These are phyloP conservation scores for Sebastes cheni DNA, from an alignment of 2,797 vertebrate species.

Conservation along the genomic window DNA sequence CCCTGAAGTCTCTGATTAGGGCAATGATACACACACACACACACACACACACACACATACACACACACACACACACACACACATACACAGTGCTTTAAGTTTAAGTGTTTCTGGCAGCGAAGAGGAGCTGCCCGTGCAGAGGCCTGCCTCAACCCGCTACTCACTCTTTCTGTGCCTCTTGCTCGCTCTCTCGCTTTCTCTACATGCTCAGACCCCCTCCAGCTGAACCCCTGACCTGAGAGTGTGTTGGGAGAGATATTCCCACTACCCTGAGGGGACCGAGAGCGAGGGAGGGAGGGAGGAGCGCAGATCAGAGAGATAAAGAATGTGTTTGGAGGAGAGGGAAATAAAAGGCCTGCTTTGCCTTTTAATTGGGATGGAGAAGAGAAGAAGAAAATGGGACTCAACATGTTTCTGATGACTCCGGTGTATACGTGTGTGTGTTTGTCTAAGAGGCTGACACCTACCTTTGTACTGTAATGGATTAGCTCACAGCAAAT, in stretches of 20 bases:
- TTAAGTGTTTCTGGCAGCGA: constrained; percentile 82
- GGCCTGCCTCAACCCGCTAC: constrained; percentile 76
- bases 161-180: constrained; percentile 47
- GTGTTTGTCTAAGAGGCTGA: constrained; percentile 73
- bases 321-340: constrained; percentile 78
- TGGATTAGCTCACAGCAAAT: constrained; percentile 74
- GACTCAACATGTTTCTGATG: constrained; percentile 84
- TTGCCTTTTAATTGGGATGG: constrained; percentile 84
- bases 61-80: neutral
- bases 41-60: constrained; percentile 28
- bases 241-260: constrained; percentile 78
- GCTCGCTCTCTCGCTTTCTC: constrained; percentile 44
- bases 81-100: constrained; percentile 60
- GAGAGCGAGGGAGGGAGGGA: constrained; percentile 45
- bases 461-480: constrained; percentile 75
- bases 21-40: constrained; percentile 62
- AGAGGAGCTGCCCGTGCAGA: constrained; percentile 68
- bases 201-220: constrained; percentile 70
- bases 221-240: constrained; percentile 83
- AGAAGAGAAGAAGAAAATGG: constrained; percentile 75
- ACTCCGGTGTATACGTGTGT: constrained; percentile 53
- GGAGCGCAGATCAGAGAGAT: constrained; percentile 80
- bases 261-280: constrained; percentile 76
- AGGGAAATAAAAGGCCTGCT: constrained; percentile 74
- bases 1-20: constrained; percentile 81